Base-by-base conservation (phyloP, 2,797 vertebrate genomes). In the Acrocephalus scirpaceus region DNA sequence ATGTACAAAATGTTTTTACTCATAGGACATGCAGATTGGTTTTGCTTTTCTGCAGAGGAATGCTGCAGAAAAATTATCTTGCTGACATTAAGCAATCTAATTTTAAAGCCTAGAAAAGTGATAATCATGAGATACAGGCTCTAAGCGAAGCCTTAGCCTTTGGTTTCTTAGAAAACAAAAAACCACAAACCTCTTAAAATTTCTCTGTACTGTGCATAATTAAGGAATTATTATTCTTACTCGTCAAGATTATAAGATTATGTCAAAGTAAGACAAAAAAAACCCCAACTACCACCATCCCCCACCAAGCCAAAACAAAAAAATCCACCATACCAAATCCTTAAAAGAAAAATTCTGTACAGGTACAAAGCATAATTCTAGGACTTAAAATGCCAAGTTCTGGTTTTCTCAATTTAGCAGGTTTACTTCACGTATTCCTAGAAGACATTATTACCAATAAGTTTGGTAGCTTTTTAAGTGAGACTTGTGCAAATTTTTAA, bases 111-210 rank as follows among this genome's bases (percentile, higher is more conserved):
- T 51, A 47, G n/a, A 50, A 75, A 71, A 65, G 19, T 62, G 32
- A 29, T 34, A 54, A 45, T 78, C 11, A 25, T 17, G 22, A 67
- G 25, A 61, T 38, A 74, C 4, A 75, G 22, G 18, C 56, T 77
- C 13, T 47, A 44, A 67, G 4, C 7, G 4, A 80, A 86, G 25
- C 25, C 25, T 92, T 30, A 71, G 27, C 38, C 17, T 70, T 20
- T 56, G 20, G 8, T 13, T 13, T 27, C 12, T 75, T 75, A 60
- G 10, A 40, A 45, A 23, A 23, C 30, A n/a, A 62, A 73, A 83
- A n/a, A 4, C 1, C 2, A 22, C 14, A 54, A 21, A 3, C 7
- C 1, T 4, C 9, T 48, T 83, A 50, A 22, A 0, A 4, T 54
- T 86, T 74, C 36, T 48, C 16, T 50, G 6, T 69, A 74, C 23